Conservation (phyloP, 2,888 invertebrate species). For the Pomacea canaliculata region DNA sequence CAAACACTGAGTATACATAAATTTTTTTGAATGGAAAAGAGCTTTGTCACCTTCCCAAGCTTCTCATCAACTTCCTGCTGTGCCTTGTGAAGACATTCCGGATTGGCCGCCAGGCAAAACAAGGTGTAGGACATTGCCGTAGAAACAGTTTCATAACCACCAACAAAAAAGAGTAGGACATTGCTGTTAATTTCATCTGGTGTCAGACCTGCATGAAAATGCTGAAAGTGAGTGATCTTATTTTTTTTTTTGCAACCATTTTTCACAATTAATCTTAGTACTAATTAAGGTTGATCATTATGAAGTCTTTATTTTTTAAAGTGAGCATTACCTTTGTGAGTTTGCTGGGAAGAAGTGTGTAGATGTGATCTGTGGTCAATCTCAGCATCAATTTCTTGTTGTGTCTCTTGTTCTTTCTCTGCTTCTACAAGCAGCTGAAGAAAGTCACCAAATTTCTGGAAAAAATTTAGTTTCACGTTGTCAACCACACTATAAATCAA, state of each 20-base stretch:
- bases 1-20: too few relatives aligned
- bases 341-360: slow-evolving; percentile 6
- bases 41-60: slow-evolving; percentile 8
- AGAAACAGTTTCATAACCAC: slow-evolving; percentile 41
- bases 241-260: too few relatives aligned
- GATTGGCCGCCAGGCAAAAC: slow-evolving; percentile 36
- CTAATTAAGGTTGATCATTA: too few relatives aligned
- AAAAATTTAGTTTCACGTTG: too few relatives aligned
- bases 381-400: slow-evolving; percentile 10
- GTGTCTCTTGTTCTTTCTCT: slow-evolving; percentile 3
- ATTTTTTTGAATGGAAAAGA: too few relatives aligned
- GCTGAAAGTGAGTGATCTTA: neutral
- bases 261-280: too few relatives aligned
- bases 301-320: too few relatives aligned
- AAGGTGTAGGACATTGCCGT: slow-evolving; percentile 36
- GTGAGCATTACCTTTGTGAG: slow-evolving; percentile 3
- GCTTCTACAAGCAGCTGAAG: slow-evolving; percentile 22
- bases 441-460: slow-evolving; percentile 8
- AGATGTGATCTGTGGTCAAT: slow-evolving; percentile 15
- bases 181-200: slow-evolving; percentile 36
- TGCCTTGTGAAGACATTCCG: slow-evolving; percentile 14
- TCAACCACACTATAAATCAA: too few relatives aligned
- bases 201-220: slow-evolving; percentile 23
- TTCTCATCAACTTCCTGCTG: slow-evolving; percentile 19
- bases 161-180: slow-evolving; percentile 36